Evolutionary conservation across 2,797 vertebrate species (phyloP).

Genomic region (Allobates femoralis): DNA sequence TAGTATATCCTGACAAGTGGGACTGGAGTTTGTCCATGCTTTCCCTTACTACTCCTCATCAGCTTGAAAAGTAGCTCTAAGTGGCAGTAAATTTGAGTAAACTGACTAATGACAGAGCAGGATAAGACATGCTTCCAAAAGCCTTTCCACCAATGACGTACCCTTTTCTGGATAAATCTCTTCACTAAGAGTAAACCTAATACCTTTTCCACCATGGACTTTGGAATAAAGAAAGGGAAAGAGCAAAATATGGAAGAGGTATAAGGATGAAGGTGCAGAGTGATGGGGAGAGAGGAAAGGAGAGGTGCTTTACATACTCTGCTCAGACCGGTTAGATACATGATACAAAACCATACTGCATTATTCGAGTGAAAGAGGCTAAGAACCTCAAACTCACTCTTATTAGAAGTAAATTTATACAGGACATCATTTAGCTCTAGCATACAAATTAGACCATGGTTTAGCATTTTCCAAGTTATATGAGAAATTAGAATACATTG

Average conservation of each 20-base stretch:
- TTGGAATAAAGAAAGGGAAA: slow-evolving; percentile 73
- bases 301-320: slow-evolving; percentile 22
- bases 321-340: neutral
- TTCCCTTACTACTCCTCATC: slow-evolving; percentile 13
- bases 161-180: slow-evolving; percentile 99
- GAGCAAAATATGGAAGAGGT: slow-evolving; percentile 64
- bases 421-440: neutral
- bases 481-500: neutral
- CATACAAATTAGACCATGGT: neutral
- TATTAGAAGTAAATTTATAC: neutral
- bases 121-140: slow-evolving; percentile 58
- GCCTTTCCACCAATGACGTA: slow-evolving; percentile 79
- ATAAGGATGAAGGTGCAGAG: slow-evolving; percentile 53
- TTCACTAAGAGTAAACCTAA: slow-evolving; percentile 99
- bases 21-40: slow-evolving; percentile 60
- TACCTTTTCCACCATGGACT: slow-evolving; percentile 98
- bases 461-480: neutral
- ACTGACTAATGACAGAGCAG: slow-evolving; percentile 3
- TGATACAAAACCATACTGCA: neutral
- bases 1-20: slow-evolving; percentile 37
- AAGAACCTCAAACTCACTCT: neutral
- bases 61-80: slow-evolving; percentile 17
- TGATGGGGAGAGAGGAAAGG: slow-evolving; percentile 5
- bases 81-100: slow-evolving; percentile 66
- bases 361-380: neutral